Conservation (phyloP, 1,140 invertebrate genomes). For the Mercenaria mercenaria region DNA sequence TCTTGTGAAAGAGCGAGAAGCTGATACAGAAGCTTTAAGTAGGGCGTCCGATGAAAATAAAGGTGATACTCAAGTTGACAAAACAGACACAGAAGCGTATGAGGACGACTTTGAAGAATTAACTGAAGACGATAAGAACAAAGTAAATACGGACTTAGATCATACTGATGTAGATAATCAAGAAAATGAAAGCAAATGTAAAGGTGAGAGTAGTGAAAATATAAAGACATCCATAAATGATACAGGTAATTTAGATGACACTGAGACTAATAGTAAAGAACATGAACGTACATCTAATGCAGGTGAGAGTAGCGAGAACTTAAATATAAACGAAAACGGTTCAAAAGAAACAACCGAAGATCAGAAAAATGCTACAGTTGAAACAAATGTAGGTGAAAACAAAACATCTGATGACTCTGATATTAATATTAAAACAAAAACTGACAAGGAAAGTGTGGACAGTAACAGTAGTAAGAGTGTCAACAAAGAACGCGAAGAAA, state of each 20-base stretch:
- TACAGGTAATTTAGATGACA: not conserved
- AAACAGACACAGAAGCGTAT: not conserved
- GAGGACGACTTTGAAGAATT: slow-evolving; percentile 16
- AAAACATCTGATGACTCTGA: not conserved
- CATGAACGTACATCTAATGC: not conserved
- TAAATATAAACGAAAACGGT: too few relatives aligned
- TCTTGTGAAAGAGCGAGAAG: not conserved
- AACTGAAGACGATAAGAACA: not conserved
- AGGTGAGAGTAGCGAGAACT: not conserved
- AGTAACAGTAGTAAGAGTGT: not conserved
- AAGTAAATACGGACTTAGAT: too few relatives aligned
- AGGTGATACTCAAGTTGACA: not conserved
- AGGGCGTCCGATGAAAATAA: not conserved
- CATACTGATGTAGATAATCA: not conserved
- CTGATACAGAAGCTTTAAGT: not conserved
- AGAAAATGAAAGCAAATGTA: not conserved
- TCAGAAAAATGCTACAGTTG: not conserved
- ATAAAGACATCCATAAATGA: not conserved
- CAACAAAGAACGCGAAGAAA: not conserved
- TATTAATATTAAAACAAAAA: not conserved
- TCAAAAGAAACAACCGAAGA: not conserved
- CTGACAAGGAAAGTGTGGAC: not conserved
- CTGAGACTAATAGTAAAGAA: not conserved
- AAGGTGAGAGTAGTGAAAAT: not conserved
- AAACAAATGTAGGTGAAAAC: not conserved